Conservation (phyloP, 2,888 invertebrate genomes). For the Chironomus tentans region DNA sequence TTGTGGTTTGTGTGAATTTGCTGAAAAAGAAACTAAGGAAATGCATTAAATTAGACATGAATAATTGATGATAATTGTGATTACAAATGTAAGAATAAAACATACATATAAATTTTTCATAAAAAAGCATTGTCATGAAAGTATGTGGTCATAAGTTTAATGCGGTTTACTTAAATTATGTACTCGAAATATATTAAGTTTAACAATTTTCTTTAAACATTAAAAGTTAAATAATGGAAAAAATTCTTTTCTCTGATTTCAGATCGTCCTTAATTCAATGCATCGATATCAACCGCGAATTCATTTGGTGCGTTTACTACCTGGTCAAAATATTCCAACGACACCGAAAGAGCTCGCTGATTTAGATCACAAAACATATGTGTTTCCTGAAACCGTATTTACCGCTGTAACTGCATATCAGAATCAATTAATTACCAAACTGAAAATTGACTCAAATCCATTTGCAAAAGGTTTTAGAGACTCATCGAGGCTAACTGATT, state of each 20-base stretch:
- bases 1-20: constrained; percentile 20
- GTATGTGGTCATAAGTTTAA: background rate
- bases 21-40: constrained; percentile 6
- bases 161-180: background rate
- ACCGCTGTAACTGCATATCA: constrained; percentile 99
- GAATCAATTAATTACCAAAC: constrained; percentile 96
- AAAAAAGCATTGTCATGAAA: background rate
- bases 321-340: constrained; percentile 67
- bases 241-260: constrained; percentile 33
- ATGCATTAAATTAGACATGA: constrained; percentile 11
- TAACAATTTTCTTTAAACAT: background rate
- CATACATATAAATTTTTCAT: background rate
- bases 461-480: constrained; percentile 98
- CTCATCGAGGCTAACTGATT: constrained; percentile 88
- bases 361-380: constrained; percentile 91
- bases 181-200: background rate
- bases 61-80: background rate
- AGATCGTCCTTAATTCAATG: constrained; percentile 99
- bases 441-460: constrained; percentile 98
- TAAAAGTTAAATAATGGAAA: background rate
- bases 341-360: constrained; percentile 72
- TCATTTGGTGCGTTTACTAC: constrained; percentile 83
- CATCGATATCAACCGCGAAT: constrained; percentile 98
- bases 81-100: background rate
- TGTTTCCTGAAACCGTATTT: constrained; percentile 96